phyloP scores from a whole-genome alignment of 2,888 invertebrate genomes.

The Apotomis turbidana region DNA sequence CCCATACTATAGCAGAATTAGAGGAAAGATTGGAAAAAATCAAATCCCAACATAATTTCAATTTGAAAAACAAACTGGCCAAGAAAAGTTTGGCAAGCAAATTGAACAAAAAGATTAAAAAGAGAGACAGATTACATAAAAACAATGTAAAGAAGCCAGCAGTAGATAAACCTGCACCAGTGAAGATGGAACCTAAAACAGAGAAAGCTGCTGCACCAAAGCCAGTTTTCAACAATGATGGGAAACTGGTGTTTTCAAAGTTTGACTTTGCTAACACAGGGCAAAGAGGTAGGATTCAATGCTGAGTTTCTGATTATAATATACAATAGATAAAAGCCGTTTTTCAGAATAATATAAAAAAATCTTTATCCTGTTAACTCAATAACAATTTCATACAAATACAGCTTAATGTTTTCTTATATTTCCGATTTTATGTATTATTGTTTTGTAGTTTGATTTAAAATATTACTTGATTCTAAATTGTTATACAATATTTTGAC shows the following conservation, averaged over 20 bases:
- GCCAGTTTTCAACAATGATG: constrained; percentile 92
- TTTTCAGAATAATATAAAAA: no score
- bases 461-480: no score
- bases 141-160: constrained; percentile 63
- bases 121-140: constrained; percentile 78
- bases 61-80: constrained; percentile 86
- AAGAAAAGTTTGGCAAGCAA: constrained; percentile 87
- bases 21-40: constrained; percentile 86
- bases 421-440: no score
- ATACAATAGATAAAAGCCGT: no score
- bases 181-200: constrained; percentile 55
- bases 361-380: no score
- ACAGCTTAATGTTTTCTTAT: no score
- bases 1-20: constrained; percentile 85
- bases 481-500: no score
- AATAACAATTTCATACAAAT: no score
- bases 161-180: constrained; percentile 50
- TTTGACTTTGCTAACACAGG: constrained; percentile 93
- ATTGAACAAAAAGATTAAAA: constrained; percentile 86
- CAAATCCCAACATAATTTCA: constrained; percentile 84
- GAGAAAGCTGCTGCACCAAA: constrained; percentile 80
- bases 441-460: no score
- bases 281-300: constrained; percentile 72
- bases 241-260: constrained; percentile 95
- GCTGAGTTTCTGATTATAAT: no score